Conservation (phyloP, 1,140 invertebrate species). For the Diprion similis region DNA sequence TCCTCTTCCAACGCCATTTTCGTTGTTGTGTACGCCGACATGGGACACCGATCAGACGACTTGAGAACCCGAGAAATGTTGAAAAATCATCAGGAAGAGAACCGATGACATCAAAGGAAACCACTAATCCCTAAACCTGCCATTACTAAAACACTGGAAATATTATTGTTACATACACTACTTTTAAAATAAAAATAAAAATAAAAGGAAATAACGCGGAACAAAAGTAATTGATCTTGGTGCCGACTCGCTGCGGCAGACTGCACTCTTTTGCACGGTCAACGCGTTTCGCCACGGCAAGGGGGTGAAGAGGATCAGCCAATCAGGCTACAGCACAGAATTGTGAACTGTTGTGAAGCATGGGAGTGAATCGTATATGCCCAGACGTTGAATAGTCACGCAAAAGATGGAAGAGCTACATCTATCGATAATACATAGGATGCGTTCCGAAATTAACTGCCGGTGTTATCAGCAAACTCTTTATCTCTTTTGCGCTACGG, state of each 20-base stretch:
- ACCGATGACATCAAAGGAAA: background rate
- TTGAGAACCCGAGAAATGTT: background rate
- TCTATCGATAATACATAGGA: too few species aligned
- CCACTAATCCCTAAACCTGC: background rate
- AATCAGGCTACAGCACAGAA: too few species aligned
- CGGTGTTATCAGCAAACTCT: too few species aligned
- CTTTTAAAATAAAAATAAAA: background rate
- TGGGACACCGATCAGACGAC: background rate
- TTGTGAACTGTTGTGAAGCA: too few species aligned
- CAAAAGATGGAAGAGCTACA: too few species aligned
- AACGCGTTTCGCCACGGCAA: too few species aligned
- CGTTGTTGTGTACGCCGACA: slow-evolving; percentile 37
- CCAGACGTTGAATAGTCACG: too few species aligned
- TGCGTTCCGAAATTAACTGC: too few species aligned
- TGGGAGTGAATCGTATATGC: too few species aligned
- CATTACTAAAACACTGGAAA: background rate
- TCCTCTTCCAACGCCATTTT: slow-evolving; percentile 49
- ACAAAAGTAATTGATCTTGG: background rate
- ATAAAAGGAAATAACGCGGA: background rate
- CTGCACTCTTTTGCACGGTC: background rate
- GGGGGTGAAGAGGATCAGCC: too few species aligned
- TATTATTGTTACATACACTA: background rate
- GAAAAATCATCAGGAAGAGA: background rate
- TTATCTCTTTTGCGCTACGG: too few species aligned
- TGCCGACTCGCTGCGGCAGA: background rate